These are phyloP conservation scores for Malthinus flaveolus DNA, from an alignment of 2,888 invertebrate species.

Conservation along the genomic window DNA sequence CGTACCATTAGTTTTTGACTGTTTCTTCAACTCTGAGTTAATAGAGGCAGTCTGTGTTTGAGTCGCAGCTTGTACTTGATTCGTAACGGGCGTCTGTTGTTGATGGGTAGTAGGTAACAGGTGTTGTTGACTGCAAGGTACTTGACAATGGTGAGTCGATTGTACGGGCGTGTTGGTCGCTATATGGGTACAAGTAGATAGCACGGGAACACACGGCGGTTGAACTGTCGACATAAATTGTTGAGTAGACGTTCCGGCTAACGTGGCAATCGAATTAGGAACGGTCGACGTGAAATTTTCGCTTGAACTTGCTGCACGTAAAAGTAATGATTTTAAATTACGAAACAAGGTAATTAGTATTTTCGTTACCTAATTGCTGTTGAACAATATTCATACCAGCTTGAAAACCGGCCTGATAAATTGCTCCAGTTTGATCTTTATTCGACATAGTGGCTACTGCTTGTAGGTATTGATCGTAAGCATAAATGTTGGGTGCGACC, in stretches of 20 bases:
- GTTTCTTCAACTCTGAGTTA: slow-evolving; percentile 40
- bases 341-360: background rate
- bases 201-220: slow-evolving; percentile 38
- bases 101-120: slow-evolving; percentile 38
- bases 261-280: slow-evolving; percentile 42
- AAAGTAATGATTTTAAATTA: background rate
- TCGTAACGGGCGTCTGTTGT: slow-evolving; percentile 41
- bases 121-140: slow-evolving; percentile 46
- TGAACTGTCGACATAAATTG: slow-evolving; percentile 41
- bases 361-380: slow-evolving; percentile 46
- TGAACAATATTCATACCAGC: slow-evolving; percentile 53
- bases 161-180: slow-evolving; percentile 33
- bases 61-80: slow-evolving; percentile 66
- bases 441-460: slow-evolving; percentile 47
- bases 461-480: slow-evolving; percentile 56
- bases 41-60: slow-evolving; percentile 58
- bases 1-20: slow-evolving; percentile 42
- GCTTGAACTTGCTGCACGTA: slow-evolving; percentile 40
- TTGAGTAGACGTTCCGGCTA: slow-evolving; percentile 37
- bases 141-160: slow-evolving; percentile 43
- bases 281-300: slow-evolving; percentile 46
- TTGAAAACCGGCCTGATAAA: slow-evolving; percentile 54
- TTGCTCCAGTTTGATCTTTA: slow-evolving; percentile 45
- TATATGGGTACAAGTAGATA: slow-evolving; percentile 42
- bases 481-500: slow-evolving; percentile 49